Evolutionary conservation across 2,797 vertebrate genomes (phyloP).

Genomic region (Gallinago stenura): DNA sequence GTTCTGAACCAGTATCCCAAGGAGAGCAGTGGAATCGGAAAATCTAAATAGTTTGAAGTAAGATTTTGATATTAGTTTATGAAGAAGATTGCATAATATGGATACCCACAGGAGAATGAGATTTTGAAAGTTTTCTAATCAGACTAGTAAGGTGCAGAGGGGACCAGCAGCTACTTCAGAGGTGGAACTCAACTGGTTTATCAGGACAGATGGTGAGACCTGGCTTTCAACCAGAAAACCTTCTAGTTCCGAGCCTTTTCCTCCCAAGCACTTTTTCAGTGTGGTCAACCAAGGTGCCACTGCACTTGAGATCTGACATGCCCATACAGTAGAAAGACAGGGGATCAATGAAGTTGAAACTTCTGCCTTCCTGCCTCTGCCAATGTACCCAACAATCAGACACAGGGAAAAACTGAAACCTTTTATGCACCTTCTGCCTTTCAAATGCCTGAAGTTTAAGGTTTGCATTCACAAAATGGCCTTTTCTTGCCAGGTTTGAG

Average conservation of each 20-base stretch:
- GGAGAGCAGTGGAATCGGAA: neutral
- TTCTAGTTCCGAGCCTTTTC: neutral
- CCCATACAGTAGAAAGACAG: neutral
- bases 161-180: neutral
- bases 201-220: neutral
- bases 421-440: neutral
- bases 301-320: neutral
- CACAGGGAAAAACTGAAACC: neutral
- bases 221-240: neutral
- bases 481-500: neutral
- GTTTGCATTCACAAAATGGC: neutral
- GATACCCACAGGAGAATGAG: neutral
- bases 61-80: neutral
- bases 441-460: neutral
- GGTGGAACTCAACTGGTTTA: neutral
- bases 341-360: neutral
- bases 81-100: neutral
- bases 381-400: neutral
- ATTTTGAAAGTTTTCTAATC: neutral
- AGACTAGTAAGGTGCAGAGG: neutral
- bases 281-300: neutral
- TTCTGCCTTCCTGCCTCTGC: neutral
- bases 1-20: neutral
- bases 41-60: neutral
- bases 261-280: neutral